Percentiles rank a stretch among this genome's conserved stretches.
phyloP scores from a whole-genome alignment of 2,888 invertebrate species.

The Corythucha ciliata region DNA sequence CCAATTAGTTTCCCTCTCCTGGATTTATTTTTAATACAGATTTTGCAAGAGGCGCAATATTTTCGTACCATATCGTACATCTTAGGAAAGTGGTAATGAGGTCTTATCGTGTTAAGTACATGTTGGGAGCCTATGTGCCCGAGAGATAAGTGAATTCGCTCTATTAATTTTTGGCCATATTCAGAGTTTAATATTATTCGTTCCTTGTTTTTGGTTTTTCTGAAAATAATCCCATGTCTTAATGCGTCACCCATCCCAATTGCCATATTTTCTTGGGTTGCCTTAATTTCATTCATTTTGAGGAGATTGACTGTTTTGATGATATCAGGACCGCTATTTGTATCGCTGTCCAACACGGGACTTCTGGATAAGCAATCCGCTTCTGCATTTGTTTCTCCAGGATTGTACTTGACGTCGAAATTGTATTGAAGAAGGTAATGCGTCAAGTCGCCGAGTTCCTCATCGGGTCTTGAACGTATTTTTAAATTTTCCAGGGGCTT shows the following conservation, averaged over 20 bases:
- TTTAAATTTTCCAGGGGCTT: background rate
- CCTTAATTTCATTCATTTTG: constrained; percentile 8
- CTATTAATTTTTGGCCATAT: background rate
- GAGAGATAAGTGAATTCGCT: background rate
- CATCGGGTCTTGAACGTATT: background rate
- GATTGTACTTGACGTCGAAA: constrained; percentile 4
- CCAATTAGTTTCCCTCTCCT: background rate
- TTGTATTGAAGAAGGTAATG: constrained; percentile 13
- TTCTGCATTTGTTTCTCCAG: constrained; percentile 3
- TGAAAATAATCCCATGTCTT: constrained; percentile 8
- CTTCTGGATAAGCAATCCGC: constrained; percentile 9
- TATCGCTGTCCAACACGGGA: constrained; percentile 3
- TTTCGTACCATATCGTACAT: constrained; percentile 2
- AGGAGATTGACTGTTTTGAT: constrained; percentile 7
- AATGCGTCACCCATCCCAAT: constrained; percentile 1
- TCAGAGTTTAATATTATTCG: constrained; percentile 7
- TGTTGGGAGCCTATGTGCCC: constrained; percentile 7
- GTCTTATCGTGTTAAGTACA: background rate
- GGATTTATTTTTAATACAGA: constrained; percentile 7
- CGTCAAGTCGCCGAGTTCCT: constrained; percentile 5
- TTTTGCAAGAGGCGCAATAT: constrained; percentile 2
- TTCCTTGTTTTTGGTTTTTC: background rate
- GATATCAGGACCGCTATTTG: background rate
- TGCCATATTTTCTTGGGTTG: constrained; percentile 1
- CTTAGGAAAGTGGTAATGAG: background rate